phyloP scores from a whole-genome alignment of 2,797 vertebrate genomes.

The Neosilurus hyrtlii region DNA sequence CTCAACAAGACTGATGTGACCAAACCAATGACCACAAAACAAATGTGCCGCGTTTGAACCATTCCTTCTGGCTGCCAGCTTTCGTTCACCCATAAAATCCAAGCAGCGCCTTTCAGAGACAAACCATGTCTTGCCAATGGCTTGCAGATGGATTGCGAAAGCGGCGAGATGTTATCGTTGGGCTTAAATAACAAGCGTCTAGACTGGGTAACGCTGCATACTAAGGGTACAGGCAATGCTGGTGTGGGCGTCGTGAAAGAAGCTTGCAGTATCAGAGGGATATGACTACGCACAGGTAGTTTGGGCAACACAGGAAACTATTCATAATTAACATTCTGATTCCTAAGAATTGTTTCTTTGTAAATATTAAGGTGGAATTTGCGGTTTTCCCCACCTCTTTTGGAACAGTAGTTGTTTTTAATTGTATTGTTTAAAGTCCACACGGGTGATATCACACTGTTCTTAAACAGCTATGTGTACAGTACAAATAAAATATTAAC shows the following conservation, averaged over 20 bases:
- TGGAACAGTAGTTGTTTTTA: background rate
- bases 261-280: background rate
- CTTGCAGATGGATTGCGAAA: slow-evolving; percentile 63
- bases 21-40: slow-evolving; percentile 59
- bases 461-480: background rate
- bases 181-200: slow-evolving; percentile 59
- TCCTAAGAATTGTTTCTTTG: background rate
- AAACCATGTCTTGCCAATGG: slow-evolving; percentile 60
- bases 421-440: background rate
- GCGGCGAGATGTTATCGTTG: slow-evolving; percentile 57
- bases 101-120: slow-evolving; percentile 62
- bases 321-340: background rate
- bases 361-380: background rate
- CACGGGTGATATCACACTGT: background rate
- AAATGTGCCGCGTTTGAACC: slow-evolving; percentile 60
- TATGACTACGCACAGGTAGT: background rate
- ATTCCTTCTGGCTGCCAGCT: slow-evolving; percentile 54
- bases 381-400: background rate
- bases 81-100: slow-evolving; percentile 46
- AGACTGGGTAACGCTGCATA: slow-evolving; percentile 57
- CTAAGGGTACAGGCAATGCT: slow-evolving; percentile 23
- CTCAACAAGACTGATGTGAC: slow-evolving; percentile 47
- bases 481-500: too few relatives aligned
- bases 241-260: background rate
- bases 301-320: slow-evolving; percentile 6